Conservation (phyloP, 2,888 invertebrate genomes). For the Sphaerophoria taeniata region DNA sequence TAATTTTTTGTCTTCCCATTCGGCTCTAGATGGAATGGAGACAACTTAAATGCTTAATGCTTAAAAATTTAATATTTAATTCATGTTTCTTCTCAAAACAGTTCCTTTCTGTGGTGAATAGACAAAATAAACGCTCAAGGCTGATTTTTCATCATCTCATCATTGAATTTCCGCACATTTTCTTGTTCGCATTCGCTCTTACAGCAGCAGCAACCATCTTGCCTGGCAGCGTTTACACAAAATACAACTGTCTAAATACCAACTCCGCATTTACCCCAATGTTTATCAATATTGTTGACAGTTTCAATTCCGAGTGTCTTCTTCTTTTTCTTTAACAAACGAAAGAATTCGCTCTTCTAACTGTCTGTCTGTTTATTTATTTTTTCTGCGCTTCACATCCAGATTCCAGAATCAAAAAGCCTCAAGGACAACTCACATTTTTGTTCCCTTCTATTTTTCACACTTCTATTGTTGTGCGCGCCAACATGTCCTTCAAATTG, state of each 20-base stretch:
- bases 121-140: conserved; percentile 8
- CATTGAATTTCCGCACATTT: conserved; percentile 67
- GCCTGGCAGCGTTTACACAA: conserved; percentile 55
- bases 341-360: conserved; percentile 27
- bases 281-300: conserved; percentile 59
- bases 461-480: conserved; percentile 22
- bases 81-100: not conserved
- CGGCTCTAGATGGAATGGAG: no score
- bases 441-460: conserved; percentile 50
- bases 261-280: conserved; percentile 39
- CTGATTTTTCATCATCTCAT: conserved; percentile 43
- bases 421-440: conserved; percentile 36
- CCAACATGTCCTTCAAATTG: conserved; percentile 51
- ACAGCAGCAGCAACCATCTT: not conserved
- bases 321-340: conserved; percentile 33
- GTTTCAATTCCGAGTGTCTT: conserved; percentile 56
- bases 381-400: not conserved
- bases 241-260: conserved; percentile 39
- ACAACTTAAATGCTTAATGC: no score
- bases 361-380: no score
- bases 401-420: not conserved
- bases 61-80: no score
- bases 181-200: no score
- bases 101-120: conserved; percentile 2
- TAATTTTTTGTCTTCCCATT: no score